A percentile compares a stretch with the other conserved stretches of the same genome.
These are phyloP conservation scores for Plusia festucae DNA, from an alignment of 2,888 invertebrate genomes.

Conservation along the genomic window DNA sequence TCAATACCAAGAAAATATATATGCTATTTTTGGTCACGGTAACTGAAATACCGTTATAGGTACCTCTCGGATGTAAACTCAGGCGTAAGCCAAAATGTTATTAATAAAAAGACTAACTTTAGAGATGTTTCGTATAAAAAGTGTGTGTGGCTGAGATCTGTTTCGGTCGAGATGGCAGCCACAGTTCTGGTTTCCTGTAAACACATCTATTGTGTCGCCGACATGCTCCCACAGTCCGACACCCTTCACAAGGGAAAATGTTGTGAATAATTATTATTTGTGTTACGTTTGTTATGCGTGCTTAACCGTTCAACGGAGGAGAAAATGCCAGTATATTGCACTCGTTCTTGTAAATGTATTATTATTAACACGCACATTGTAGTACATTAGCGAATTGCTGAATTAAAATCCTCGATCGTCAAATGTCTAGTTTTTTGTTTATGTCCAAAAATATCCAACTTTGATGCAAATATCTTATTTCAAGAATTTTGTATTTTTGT, in stretches of 20 bases:
- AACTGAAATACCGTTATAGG: no score
- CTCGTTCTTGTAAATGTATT: background rate
- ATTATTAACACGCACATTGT: background rate
- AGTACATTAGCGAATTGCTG: background rate
- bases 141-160: constrained; percentile 64
- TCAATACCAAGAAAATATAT: no score
- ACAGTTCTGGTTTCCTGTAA: constrained; percentile 79
- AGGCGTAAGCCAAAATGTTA: background rate
- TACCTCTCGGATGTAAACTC: no score
- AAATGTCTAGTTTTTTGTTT: no score
- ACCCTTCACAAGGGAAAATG: constrained; percentile 68
- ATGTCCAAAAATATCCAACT: no score
- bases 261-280: constrained; percentile 71
- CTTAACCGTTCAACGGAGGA: constrained; percentile 38
- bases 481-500: no score
- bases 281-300: constrained; percentile 60
- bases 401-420: background rate
- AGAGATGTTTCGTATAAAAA: constrained; percentile 62
- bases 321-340: constrained; percentile 28
- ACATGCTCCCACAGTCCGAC: constrained; percentile 72
- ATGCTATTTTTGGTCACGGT: no score
- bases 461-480: no score
- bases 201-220: constrained; percentile 79
- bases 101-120: constrained; percentile 8
- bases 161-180: constrained; percentile 62